Percentiles rank a stretch among this genome's conserved stretches.
phyloP scores from a whole-genome alignment of 2,797 vertebrate genomes.

The Coccyzus lansbergi region DNA sequence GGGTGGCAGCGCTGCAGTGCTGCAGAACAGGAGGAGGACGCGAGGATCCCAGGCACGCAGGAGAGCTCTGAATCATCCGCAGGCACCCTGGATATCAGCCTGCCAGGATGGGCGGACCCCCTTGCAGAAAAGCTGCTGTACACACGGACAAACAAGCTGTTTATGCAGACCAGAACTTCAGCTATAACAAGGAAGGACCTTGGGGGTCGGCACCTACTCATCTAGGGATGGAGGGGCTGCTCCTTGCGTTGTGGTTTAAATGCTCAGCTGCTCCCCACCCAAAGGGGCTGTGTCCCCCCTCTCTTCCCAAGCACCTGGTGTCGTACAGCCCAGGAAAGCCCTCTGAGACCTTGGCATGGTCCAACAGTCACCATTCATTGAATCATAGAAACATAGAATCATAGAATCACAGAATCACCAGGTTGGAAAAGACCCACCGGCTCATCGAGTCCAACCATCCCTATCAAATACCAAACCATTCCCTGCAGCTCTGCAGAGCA shows the following conservation, averaged over 20 bases:
- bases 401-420: no score
- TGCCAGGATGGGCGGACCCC: constrained; percentile 16
- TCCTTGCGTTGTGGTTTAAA: neutral
- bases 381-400: no score
- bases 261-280: neutral
- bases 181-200: rapidly evolving
- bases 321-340: neutral
- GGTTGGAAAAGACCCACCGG: no score
- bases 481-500: neutral
- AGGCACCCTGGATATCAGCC: constrained; percentile 18
- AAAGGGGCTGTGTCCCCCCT: rapidly evolving
- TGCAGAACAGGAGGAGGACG: neutral
- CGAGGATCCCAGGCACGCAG: rapidly evolving
- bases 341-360: rapidly evolving
- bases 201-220: neutral
- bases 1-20: neutral
- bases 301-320: neutral
- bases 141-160: neutral
- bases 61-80: neutral
- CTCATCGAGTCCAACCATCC: no score
- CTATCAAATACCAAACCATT: no score
- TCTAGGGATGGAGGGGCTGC: neutral
- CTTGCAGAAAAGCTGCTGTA: no score
- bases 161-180: neutral
- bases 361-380: rapidly evolving